Base-by-base conservation (phyloP, 1,140 invertebrate species). In the Drosophila chauvacae region DNA sequence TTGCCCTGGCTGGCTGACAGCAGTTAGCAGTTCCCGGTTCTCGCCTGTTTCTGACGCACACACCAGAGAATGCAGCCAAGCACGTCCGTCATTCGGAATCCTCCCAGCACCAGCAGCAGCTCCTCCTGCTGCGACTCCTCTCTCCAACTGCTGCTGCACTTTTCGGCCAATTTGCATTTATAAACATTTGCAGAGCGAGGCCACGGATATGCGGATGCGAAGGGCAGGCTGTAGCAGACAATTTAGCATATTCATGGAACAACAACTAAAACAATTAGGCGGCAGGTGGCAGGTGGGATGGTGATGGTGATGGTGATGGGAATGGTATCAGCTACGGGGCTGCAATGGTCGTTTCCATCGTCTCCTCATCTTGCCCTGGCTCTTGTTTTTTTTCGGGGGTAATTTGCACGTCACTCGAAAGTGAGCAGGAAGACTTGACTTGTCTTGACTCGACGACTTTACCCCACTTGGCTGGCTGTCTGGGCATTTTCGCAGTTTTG, bases 111-210 rank as follows among this genome's bases (percentile, higher is more conserved):
- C 53, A 16, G 33, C 58, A 42, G 2, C 47, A 28, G 47, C 4
- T 3, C 23, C 3, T n/a, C 23, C 16, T n/a, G 20, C 33, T 47
- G 10, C n/a, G 14, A 20, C 47, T 63, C 28, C 35, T 42, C 35
- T 42, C 44, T 48, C 37, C 68, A 71, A 69, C 60, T 79, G 83
- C 59, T 68, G 77, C 44, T 86, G 81, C 84, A 85, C 77, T 90
- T 88, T 90, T 88, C 70, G 84, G 84, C 84, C 84, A 88, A 88
- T 88, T 90, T 88, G 77, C 84, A 88, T 88, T 88, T 90, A 90
- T 88, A 90, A 88, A 88, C 85, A 87, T 77, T 86, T 86, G 77
- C 77, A 53, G 60, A 80, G 64, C 51, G 47, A 60, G 69, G 62
- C 59, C 47, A 66, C 45, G 61, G 62, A 62, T 44, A 62, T 44